These are phyloP conservation scores for Dascillus cervinus DNA, from an alignment of 2,888 invertebrate genomes.

Conservation along the genomic window DNA sequence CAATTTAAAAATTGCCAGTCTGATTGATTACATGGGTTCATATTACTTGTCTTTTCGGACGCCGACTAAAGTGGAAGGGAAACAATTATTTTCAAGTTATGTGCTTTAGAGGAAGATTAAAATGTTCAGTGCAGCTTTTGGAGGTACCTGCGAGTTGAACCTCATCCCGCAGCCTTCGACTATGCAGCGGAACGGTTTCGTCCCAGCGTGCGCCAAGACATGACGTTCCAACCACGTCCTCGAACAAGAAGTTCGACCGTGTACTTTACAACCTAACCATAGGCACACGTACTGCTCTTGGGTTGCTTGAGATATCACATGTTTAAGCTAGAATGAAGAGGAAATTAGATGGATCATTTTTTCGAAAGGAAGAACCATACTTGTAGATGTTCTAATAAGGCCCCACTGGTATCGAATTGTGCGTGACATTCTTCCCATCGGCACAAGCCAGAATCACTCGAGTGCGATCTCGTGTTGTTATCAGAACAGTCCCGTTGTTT, in stretches of 20 bases:
- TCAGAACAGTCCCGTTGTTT: slow-evolving; percentile 38
- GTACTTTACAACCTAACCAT: slow-evolving; percentile 93
- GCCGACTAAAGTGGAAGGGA: too few species aligned
- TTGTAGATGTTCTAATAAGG: slow-evolving; percentile 82
- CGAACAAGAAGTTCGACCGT: slow-evolving; percentile 85
- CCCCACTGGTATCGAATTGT: slow-evolving; percentile 70
- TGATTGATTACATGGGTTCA: too few species aligned
- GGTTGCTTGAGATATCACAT: slow-evolving; percentile 79
- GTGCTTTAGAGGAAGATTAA: too few species aligned
- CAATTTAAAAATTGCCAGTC: too few species aligned
- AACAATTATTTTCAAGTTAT: too few species aligned
- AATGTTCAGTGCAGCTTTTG: too few species aligned
- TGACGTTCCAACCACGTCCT: slow-evolving; percentile 90
- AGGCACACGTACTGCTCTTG: slow-evolving; percentile 82
- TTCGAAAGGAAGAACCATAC: slow-evolving; percentile 44
- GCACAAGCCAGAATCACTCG: slow-evolving; percentile 48
- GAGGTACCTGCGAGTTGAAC: slow-evolving; percentile 81
- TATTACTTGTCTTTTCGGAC: too few species aligned
- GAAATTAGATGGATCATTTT: too few species aligned
- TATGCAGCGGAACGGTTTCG: slow-evolving; percentile 92
- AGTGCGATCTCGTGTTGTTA: slow-evolving; percentile 33
- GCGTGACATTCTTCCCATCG: slow-evolving; percentile 77
- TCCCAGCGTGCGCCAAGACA: slow-evolving; percentile 81
- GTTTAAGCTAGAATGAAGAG: slow-evolving; percentile 54
- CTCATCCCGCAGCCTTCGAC: slow-evolving; percentile 87